Base-by-base conservation (phyloP, 1,140 invertebrate species). In the Zaprionus tsacasi region DNA sequence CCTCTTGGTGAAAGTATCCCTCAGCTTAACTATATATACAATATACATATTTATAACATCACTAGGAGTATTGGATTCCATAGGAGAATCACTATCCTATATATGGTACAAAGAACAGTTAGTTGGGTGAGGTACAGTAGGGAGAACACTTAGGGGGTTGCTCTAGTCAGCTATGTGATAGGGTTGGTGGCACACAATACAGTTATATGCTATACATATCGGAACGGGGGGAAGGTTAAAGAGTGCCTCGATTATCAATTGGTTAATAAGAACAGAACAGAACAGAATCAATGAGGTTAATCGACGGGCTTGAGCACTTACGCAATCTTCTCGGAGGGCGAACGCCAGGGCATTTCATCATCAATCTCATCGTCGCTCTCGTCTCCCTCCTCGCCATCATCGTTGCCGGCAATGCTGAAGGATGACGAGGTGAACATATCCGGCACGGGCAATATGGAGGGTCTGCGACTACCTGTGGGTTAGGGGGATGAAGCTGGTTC, bases 301-400 rank as follows among this genome's bases (percentile, higher is more conserved):
- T 1, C 15, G 7, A 0, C 33, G 6, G 10, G 3, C 60, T 70
- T 52, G 63, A 13, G 0, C n/a, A 95, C 96, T 96, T 95, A 97
- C 96, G 96, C 96, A 87, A 98, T 97, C 93, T 97, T 97, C 92
- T 98, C 97, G 50, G 96, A 97, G 0, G 96, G 96, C 3, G 96
- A 96, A 78, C 96, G 94, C 97, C 97, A 98, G 2, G 97, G 96
- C 27, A 97, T 97, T 70, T 98, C 96, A 80, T 97, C 97, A 38
- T 97, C 96, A 58, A 97, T 94, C 92, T 98, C 97, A 79, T 98
- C 97, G 79, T 97, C 97, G 78, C 96, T 97, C 78, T 97, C 96
- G 72, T 97, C 96, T 0, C 94, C 95, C 70, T 95, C 95, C 38
- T 95, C 95, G 72, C 95, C 95, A 21, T 96, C 96, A 64, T 95